These are phyloP conservation scores for Ladona fulva DNA, from an alignment of 1,140 invertebrate genomes.

Conservation along the genomic window DNA sequence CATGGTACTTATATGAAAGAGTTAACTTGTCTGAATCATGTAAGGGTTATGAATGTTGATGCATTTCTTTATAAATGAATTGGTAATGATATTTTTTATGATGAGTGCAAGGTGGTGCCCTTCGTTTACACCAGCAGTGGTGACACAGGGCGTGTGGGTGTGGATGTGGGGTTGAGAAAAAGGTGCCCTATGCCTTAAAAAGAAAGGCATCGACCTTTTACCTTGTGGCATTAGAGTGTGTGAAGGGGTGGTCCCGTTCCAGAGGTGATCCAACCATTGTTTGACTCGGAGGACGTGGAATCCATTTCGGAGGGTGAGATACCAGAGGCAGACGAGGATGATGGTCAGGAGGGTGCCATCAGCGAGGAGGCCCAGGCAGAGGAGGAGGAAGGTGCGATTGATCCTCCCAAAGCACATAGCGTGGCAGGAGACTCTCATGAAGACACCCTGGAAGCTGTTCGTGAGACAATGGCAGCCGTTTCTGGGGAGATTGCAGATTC, in stretches of 20 bases:
- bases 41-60: too few species aligned
- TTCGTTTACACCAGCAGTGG: not conserved
- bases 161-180: not conserved
- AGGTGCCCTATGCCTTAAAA: not conserved
- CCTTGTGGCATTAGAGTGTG: not conserved
- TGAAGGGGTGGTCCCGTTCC: conserved; percentile 13
- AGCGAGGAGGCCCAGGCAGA: conserved; percentile 13
- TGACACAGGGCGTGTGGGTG: not conserved
- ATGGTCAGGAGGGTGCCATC: conserved; percentile 12
- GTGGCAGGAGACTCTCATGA: not conserved
- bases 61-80: too few species aligned
- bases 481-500: not conserved
- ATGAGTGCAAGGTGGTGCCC: not conserved
- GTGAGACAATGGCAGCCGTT: too few species aligned
- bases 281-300: conserved; percentile 36
- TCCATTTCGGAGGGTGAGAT: conserved; percentile 36
- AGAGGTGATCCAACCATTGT: conserved; percentile 18
- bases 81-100: not conserved
- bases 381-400: conserved; percentile 22
- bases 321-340: conserved; percentile 27
- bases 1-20: too few species aligned
- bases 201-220: not conserved
- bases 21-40: too few species aligned
- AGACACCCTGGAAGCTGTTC: not conserved
- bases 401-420: not conserved